Base-by-base conservation (phyloP, 2,888 invertebrate genomes). In the Eurytoma adleriae region DNA sequence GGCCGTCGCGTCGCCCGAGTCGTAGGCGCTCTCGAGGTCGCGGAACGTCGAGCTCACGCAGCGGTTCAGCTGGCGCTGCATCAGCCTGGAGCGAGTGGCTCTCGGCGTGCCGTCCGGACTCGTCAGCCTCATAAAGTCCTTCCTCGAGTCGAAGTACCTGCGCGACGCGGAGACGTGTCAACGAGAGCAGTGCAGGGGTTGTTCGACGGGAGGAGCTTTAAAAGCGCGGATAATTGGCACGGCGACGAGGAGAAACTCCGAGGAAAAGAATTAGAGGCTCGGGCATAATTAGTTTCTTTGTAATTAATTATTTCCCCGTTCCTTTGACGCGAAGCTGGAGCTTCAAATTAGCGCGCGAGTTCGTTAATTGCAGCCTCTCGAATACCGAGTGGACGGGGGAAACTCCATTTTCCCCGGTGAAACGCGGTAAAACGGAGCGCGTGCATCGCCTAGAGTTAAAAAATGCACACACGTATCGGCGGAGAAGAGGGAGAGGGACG, bases 121-220 rank as follows among this genome's bases (percentile, higher is more conserved):
- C 3, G 40, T 14, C n/a, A 79, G 18, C 14, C 78, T 84, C 84
- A 83, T 83, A 5, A 83, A 83, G 13, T 75, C 84, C 57, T 82
- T 83, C 27, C 86, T 84, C 0, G 80, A 66, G 72, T 89, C 88
- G 71, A 88, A 84, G 76, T 85, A 87, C 71, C 88, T 87, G 77
- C 16, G 70, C 4, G 10, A 1, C 7, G 20, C 14, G 27, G 0
- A 20, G 7, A 24, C 5, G 57, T 20, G 52, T 48, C 4, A 12
- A 4, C 7, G 50, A 50, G 50, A 50, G 62, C 5, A 4, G 14
- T 14, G 18, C 66, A 4, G 56, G 24, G 14, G 7, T 12, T 64
- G n/a, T 12, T 14, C 14, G 4, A 3, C 16, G n/a, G 13, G n/a
- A 18, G 52, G 50, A 48, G 27, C 52, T 62, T 30, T 30, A 72